Evolutionary conservation across 2,888 invertebrate species (phyloP), one percentile per base, ranked within the genome.

Genomic region (Malthinus seriepunctatus): DNA sequence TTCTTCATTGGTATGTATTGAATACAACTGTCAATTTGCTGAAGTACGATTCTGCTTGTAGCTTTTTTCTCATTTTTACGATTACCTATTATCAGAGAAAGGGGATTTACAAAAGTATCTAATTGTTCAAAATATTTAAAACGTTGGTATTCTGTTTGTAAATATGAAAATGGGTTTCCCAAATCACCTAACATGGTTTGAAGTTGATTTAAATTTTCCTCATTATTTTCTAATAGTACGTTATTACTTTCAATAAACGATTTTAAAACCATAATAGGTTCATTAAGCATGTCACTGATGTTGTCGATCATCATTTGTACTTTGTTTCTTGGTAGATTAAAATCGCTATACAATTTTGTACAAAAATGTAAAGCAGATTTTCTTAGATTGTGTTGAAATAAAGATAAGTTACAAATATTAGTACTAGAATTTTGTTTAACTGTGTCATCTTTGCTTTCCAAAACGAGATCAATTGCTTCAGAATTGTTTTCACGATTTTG

Each of bases 271-370:
- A 6, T 3, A 7, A 46, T 8, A 46, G 46, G 47, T 34, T 47
- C 47, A 7, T 8, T 12, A 8, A 34, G 10, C 15, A 47, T 8
- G 3, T 47, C 34, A n/a, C 1, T 34, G 3, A 47, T 15, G 11
- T 47, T 11, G 8, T 12, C 3, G 9, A 47, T 12, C 7, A 47
- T 14, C 14, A 8, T 12, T 34, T 47, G 47, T n/a, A 47, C 34
- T 8, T 9, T 34, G 34, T 10, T 34, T 47, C 47, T 47, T 4
- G 47, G 3, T 8, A 47, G 8, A 1, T 1, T 4, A 12, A 32
- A 14, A 34, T 34, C 32, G 10, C 34, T 47, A 34, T 33, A 47
- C 10, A 47, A 10, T 47, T 47, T 47, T 9, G 47, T 32, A 47
- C 23, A 11, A 34, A 47, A 47, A 5, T 2, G 6, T 15, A n/a